Percentiles rank a stretch among this genome's conserved stretches.
These are phyloP conservation scores for Rhagonycha lutea DNA, from an alignment of 2,888 invertebrate species.

Conservation along the genomic window DNA sequence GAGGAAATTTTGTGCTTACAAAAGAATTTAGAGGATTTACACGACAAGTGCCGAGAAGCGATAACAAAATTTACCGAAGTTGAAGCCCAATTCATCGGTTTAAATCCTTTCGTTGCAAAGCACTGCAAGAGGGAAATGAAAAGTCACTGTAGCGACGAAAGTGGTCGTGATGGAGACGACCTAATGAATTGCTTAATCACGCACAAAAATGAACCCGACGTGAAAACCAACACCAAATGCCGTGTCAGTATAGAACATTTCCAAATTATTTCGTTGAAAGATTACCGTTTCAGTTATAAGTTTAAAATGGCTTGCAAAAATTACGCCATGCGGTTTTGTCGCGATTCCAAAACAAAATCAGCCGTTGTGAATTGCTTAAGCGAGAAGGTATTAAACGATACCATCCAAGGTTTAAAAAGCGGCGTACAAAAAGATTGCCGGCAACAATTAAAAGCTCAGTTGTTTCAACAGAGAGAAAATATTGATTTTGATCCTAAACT, in stretches of 20 bases:
- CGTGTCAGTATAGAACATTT: slow-evolving; percentile 95
- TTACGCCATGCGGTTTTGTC: slow-evolving; percentile 72
- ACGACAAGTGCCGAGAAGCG: slow-evolving; percentile 71
- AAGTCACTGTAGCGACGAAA: slow-evolving; percentile 71
- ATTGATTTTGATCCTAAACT: slow-evolving; percentile 84
- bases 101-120: slow-evolving; percentile 87
- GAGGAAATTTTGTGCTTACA: slow-evolving; percentile 94
- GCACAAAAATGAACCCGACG: slow-evolving; percentile 85
- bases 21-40: slow-evolving; percentile 74
- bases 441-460: slow-evolving; percentile 86
- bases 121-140: slow-evolving; percentile 82
- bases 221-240: slow-evolving; percentile 81
- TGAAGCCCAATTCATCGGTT: slow-evolving; percentile 83
- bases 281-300: slow-evolving; percentile 90
- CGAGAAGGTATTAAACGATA: slow-evolving; percentile 88
- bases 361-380: slow-evolving; percentile 88
- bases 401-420: slow-evolving; percentile 74
- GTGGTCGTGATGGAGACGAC: slow-evolving; percentile 81
- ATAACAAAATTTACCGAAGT: slow-evolving; percentile 87
- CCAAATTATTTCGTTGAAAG: slow-evolving; percentile 90
- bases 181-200: slow-evolving; percentile 92
- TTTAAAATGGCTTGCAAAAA: slow-evolving; percentile 93
- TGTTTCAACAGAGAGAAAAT: slow-evolving; percentile 90
- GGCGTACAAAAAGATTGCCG: slow-evolving; percentile 87
- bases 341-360: slow-evolving; percentile 72